Base-by-base conservation (phyloP, 2,888 invertebrate genomes). In the Furcula furcula region DNA sequence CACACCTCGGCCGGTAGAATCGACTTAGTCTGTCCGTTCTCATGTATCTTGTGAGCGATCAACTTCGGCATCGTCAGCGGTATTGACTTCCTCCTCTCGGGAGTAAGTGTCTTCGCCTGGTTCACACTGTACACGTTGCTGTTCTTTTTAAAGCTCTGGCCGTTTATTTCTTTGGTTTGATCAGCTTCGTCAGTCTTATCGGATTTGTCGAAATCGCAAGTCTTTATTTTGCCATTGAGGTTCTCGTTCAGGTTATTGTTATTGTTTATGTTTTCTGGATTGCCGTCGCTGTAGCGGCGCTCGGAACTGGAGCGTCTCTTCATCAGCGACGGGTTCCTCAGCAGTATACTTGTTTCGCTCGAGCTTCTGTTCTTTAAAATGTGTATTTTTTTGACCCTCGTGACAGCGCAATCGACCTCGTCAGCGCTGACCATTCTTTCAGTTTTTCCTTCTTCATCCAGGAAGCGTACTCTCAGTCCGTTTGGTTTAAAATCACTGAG, bases 121-220 rank as follows among this genome's bases (percentile, higher is more conserved):
- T 89, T 79, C 9, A 89, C 89, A 48, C 87, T 89, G 68, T 89
- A 89, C 20, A 89, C 89, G 54, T 89, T 86, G 45, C 83, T 79
- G 60, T 89, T 87, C 55, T 82, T 88, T 57, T 82, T 87, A 71
- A 73, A 89, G 56, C 50, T 75, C 62, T 79, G 85, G 27, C 65
- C 70, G 53, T 65, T 73, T 23, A 55, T 55, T 36, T 87, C 89
- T 83, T 89, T 87, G 84, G 85, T 81, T 63, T 75, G 66, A 40
- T 81, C 80, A 40, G 60, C 56, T 42, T 69, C 69, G 46, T 82
- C 83, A 73, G 77, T 80, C 76, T 83, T 82, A 46, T 78, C 76
- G 18, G 54, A 47, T 61, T 55, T 70, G 30, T 73, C 76, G 33
- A 64, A 62, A 33, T 74, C 76, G 26, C 72, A 70, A 28, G 46